Base-by-base conservation (phyloP, 2,888 invertebrate species). In the Smittia sp. region DNA sequence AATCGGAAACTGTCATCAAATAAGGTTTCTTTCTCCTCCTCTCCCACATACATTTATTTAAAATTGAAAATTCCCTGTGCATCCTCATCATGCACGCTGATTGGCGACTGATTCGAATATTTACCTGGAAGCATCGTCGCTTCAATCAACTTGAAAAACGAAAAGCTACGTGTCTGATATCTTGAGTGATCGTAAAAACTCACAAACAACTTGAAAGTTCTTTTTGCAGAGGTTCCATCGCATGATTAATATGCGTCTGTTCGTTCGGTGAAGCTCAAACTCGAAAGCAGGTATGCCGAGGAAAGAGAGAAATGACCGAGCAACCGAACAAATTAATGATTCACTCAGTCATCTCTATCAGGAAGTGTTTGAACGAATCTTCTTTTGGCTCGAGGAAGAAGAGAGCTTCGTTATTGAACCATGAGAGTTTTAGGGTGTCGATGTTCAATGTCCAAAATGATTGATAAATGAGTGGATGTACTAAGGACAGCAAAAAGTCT, bases 331-430 rank as follows among this genome's bases (percentile, higher is more conserved):
- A 24, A 72, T 22, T 72, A 72, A 72, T 72, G 72, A 72, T 72
- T 72, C 52, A 62, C 72, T 72, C 58, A 58, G 62, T 72, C 54
- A 72, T 58, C 25, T 70, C 46, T 70, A 58, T 54, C 52, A 72
- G 72, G 25, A 22, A 52, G 25, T 69, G 52, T 69, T 69, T 58
- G 27, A 72, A 27, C 58, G 52, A 1, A 41, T 13, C n/a, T 39
- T 22, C 24, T 27, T 13, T 20, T 22, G 11, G 2, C 18, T 22
- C 6, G 58, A 18, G 58, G 22, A 58, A 11, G 11, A 3, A 13
- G 22, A 58, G 22, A 58, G 11, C 15, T 46, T 22, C 18, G 58
- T 7, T 13, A 46, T 46, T 46, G 15, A 58, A 6, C 13, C 58
- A 58, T 63, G 27, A 27, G 63, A 20, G 20, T 25, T 63, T 20